Base-by-base conservation (phyloP, 2,797 vertebrate species). In the Sebastes hubbsi region DNA sequence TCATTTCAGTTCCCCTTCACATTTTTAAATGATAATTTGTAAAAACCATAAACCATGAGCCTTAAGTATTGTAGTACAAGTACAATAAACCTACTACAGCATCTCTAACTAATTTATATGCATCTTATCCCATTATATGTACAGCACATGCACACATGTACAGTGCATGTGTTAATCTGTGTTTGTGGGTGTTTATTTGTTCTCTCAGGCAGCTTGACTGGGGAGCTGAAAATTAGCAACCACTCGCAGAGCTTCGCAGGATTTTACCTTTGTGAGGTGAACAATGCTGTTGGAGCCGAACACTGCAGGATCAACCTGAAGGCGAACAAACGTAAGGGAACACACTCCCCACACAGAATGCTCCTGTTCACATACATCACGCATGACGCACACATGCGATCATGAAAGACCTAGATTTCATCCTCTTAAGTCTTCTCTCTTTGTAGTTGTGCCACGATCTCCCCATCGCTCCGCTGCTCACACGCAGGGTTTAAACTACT, bases 251-350 rank as follows among this genome's bases (percentile, higher is more conserved):
- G 89, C 1, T 94, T 96, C 0, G 30, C 92, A 0, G 98, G 98
- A 1, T 67, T 95, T 66, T 99, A 98, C 89, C 92, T 95, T 72
- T 98, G 98, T 88, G 96, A 96, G 0, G 97, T 96, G 71, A 94
- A 93, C 87, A 98, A 98, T 78, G 92, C 93, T 0, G 97, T 97
- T 30, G 98, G 98, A 25, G 92, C 91, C 16, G 92, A 95, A 1
- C 90, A 78, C 36, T 98, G 98, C 69, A 91, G 92, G 76, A 84
- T 95, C 84, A 78, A 87, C 71, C 88, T 96, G 88, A 89, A 80
- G 77, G 93, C 91, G 1, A 80, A 81, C 70, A 95, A 79, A 81
- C 84, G 95, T 96, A 83, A 94, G 94, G 74, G 12, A 82, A 34
- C 10, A 10, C 62, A 6, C 61, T 13, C 6, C 54, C 30, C 49